These are phyloP conservation scores for Peromyscus attwateri DNA, from an alignment of 2,797 vertebrate species.

Conservation along the genomic window DNA sequence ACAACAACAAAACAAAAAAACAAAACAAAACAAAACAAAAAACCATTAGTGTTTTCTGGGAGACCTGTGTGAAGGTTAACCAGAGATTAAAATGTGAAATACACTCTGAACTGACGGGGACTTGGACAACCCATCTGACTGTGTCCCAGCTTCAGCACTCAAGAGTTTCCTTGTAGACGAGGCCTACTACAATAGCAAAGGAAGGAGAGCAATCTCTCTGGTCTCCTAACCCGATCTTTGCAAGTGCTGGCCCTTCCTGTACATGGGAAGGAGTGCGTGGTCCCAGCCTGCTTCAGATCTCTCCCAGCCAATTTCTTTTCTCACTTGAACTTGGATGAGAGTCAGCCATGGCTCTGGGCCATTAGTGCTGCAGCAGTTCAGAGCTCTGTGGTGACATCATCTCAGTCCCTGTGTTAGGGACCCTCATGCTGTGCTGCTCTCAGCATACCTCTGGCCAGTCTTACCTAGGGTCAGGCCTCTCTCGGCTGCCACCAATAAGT, in stretches of 20 bases:
- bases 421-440: neutral
- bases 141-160: too few relatives aligned
- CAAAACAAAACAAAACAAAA: neutral
- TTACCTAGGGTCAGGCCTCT: neutral
- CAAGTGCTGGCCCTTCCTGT: neutral
- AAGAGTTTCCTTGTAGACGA: neutral
- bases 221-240: neutral
- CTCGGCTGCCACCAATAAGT: neutral
- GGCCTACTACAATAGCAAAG: neutral
- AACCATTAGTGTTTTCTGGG: neutral
- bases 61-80: neutral
- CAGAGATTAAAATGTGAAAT: neutral
- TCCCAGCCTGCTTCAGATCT: slow-evolving; percentile 20
- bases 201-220: neutral
- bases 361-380: neutral
- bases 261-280: neutral
- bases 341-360: neutral
- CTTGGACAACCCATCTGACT: neutral
- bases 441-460: neutral
- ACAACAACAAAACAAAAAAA: too few relatives aligned
- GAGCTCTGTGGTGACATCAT: slow-evolving; percentile 3
- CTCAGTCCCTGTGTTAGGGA: neutral
- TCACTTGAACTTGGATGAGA: slow-evolving; percentile 30
- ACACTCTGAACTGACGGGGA: too few relatives aligned
- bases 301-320: slow-evolving; percentile 46